Evolutionary conservation across 2,113 vertebrate species (phyloP).

Genomic region (Oceanites oceanicus): DNA sequence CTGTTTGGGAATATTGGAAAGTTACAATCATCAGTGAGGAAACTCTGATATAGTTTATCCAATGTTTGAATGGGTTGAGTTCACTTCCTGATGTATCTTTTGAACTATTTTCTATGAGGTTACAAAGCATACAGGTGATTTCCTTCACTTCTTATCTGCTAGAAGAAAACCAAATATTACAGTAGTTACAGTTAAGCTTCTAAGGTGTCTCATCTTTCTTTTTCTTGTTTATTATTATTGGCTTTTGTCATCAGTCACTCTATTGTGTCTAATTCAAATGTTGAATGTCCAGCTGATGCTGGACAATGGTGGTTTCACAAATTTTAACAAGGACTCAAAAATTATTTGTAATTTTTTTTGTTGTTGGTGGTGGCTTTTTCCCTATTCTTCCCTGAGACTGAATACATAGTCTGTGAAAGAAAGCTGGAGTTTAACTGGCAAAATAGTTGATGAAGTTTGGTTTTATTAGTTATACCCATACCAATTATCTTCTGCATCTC

Average conservation of each 20-base stretch:
- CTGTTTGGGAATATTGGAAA: not conserved
- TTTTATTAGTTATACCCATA: not conserved
- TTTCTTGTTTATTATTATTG: not conserved
- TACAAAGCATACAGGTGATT: not conserved
- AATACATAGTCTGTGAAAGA: not conserved
- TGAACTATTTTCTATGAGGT: not conserved
- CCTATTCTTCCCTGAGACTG: not conserved
- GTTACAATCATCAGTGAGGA: not conserved
- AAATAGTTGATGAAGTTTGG: not conserved
- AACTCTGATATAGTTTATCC: not conserved
- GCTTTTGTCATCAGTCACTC: not conserved
- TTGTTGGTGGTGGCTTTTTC: not conserved
- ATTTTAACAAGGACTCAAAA: not conserved
- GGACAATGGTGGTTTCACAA: not conserved
- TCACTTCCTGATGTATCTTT: not conserved
- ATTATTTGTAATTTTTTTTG: not conserved
- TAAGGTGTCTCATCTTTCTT: not conserved
- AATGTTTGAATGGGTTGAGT: not conserved
- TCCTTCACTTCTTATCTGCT: not conserved
- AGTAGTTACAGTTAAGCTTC: not conserved
- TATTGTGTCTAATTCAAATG: not conserved
- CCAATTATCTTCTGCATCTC: not conserved
- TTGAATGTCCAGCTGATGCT: not conserved
- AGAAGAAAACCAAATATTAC: not conserved
- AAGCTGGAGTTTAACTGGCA: not conserved